Conservation (phyloP, 2,888 invertebrate species). For the Acleris holmiana region DNA sequence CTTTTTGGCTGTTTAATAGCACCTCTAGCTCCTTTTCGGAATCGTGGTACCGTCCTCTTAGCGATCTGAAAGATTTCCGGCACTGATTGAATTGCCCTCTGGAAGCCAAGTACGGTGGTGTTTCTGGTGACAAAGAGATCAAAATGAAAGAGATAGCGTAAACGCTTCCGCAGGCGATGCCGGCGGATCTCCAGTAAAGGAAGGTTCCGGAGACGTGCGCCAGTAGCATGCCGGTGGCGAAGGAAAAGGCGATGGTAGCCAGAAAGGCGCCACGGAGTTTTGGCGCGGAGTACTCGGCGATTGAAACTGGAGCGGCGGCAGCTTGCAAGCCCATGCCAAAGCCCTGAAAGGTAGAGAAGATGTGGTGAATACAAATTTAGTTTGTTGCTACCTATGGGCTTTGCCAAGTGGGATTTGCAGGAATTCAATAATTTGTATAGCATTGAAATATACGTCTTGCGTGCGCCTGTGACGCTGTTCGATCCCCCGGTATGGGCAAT, state of each 20-base stretch:
- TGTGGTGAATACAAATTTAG: constrained; percentile 2
- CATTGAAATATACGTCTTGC: too few relatives aligned
- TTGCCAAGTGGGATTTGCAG: too few relatives aligned
- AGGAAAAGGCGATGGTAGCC: constrained; percentile 85
- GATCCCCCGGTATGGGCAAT: too few relatives aligned
- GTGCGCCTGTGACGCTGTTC: too few relatives aligned
- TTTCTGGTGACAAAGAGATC: constrained; percentile 85
- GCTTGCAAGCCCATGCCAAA: constrained; percentile 82
- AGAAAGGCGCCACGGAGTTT: constrained; percentile 86
- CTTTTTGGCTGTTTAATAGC: constrained; percentile 69
- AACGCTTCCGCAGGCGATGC: constrained; percentile 77
- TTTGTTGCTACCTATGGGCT: neutral
- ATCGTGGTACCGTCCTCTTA: constrained; percentile 77
- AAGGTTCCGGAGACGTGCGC: constrained; percentile 87
- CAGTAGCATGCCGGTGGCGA: constrained; percentile 86
- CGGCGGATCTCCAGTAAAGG: constrained; percentile 84
- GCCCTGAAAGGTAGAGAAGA: constrained; percentile 65
- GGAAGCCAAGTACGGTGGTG: constrained; percentile 87
- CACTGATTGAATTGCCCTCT: constrained; percentile 82
- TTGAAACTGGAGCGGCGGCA: constrained; percentile 73
- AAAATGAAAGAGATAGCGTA: constrained; percentile 80
- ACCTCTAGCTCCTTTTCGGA: constrained; percentile 77
- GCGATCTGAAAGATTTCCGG: constrained; percentile 82
- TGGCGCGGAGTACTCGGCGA: constrained; percentile 81
- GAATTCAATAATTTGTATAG: too few relatives aligned